Conservation (phyloP, 1,140 invertebrate genomes). For the Sitobion miscanthi region DNA sequence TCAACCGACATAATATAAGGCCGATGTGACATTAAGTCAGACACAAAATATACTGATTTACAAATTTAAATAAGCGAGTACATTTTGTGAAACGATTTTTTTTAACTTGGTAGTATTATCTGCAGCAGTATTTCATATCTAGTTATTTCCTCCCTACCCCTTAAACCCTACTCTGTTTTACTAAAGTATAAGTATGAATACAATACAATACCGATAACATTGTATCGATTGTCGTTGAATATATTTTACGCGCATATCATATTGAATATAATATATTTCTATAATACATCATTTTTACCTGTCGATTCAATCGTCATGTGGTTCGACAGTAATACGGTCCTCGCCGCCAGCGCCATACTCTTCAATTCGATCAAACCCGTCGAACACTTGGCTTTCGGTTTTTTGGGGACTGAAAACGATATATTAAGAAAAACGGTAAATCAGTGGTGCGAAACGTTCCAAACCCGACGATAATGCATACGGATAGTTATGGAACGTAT, state of each 20-base stretch:
- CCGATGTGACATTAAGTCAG: no score
- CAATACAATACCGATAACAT: no score
- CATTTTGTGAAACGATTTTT: no score
- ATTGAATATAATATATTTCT: background rate
- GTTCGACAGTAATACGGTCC: background rate
- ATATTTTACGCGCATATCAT: no score
- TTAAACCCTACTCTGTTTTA: background rate
- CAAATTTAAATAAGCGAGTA: no score
- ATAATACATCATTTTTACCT: background rate
- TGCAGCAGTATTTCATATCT: no score
- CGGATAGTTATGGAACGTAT: slow-evolving; percentile 39
- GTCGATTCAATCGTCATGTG: slow-evolving; percentile 28
- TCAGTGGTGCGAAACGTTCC: background rate
- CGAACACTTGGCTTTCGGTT: slow-evolving; percentile 26
- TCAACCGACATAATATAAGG: no score
- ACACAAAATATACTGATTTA: background rate
- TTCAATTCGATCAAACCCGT: slow-evolving; percentile 41
- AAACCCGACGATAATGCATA: background rate
- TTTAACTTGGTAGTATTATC: no score
- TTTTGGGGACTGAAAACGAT: slow-evolving; percentile 37
- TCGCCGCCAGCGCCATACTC: background rate
- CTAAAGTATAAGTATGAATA: no score
- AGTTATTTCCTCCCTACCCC: no score
- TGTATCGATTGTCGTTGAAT: no score
- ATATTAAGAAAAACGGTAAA: background rate